A percentile compares a stretch with the other conserved stretches of the same genome.
phyloP scores from a whole-genome alignment of 2,113 vertebrate species.

The Nothoprocta perdicaria region DNA sequence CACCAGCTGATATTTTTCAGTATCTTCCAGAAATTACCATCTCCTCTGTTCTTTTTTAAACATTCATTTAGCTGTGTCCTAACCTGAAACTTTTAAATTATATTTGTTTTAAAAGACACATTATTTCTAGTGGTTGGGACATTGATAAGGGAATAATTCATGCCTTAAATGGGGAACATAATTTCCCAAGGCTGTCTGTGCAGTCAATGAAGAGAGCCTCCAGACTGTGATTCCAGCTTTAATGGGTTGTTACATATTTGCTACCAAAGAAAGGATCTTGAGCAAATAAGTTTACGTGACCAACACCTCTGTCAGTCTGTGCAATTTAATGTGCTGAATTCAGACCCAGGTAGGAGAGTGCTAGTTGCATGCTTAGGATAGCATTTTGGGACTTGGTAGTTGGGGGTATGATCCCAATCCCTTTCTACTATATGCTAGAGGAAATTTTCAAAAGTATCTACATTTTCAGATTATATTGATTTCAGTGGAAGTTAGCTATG shows the following conservation, averaged over 20 bases:
- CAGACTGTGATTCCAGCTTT: not conserved
- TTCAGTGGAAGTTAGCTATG: not conserved
- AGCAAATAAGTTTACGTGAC: not conserved
- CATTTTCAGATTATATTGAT: not conserved
- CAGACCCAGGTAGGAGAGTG: not conserved
- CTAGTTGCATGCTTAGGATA: not conserved
- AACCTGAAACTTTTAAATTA: not conserved
- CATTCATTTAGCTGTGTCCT: not conserved
- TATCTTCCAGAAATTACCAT: not conserved
- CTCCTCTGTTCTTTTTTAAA: not conserved
- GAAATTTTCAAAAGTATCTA: too few species aligned
- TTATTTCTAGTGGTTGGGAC: not conserved
- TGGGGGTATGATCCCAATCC: not conserved
- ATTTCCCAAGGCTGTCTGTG: not conserved
- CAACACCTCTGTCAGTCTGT: not conserved
- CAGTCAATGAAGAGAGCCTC: not conserved
- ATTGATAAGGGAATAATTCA: not conserved
- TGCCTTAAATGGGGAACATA: not conserved
- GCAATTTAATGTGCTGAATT: too few species aligned
- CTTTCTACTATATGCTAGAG: not conserved
- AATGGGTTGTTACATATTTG: not conserved
- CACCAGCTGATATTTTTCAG: not conserved
- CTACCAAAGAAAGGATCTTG: fast-evolving
- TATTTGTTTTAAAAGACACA: not conserved
- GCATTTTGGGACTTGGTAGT: not conserved